phyloP scores from a whole-genome alignment of 2,113 vertebrate genomes.

The Phasianus colchicus region DNA sequence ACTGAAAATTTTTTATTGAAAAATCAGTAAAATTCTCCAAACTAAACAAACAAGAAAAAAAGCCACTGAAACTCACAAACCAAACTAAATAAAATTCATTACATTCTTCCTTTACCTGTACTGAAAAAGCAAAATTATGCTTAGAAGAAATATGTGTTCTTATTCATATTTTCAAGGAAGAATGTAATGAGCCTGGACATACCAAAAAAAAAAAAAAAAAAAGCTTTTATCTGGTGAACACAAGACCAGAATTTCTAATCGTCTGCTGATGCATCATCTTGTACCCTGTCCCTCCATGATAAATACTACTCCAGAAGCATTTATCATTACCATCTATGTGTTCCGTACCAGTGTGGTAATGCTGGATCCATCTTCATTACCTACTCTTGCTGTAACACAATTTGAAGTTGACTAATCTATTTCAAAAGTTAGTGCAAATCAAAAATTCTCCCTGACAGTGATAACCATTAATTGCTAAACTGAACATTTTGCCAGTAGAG shows the following conservation, averaged over 20 bases:
- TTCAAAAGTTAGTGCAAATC: neutral
- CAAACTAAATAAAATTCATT: neutral
- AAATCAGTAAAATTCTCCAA: neutral
- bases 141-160: neutral
- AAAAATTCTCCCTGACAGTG: neutral
- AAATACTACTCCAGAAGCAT: neutral
- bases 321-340: neutral
- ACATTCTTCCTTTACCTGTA: neutral
- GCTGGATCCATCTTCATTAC: neutral
- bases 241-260: neutral
- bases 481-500: neutral
- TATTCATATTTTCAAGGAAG: neutral
- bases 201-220: neutral
- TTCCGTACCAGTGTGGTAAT: neutral
- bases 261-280: neutral
- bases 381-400: neutral
- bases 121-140: neutral
- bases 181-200: neutral
- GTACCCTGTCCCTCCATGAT: neutral
- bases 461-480: neutral
- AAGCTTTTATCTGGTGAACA: neutral
- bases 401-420: neutral
- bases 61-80: neutral
- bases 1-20: neutral
- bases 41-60: neutral